Percentiles rank a stretch among this genome's conserved stretches.
phyloP scores from a whole-genome alignment of 2,113 vertebrate species.

The Neomonachus schauinslandi region DNA sequence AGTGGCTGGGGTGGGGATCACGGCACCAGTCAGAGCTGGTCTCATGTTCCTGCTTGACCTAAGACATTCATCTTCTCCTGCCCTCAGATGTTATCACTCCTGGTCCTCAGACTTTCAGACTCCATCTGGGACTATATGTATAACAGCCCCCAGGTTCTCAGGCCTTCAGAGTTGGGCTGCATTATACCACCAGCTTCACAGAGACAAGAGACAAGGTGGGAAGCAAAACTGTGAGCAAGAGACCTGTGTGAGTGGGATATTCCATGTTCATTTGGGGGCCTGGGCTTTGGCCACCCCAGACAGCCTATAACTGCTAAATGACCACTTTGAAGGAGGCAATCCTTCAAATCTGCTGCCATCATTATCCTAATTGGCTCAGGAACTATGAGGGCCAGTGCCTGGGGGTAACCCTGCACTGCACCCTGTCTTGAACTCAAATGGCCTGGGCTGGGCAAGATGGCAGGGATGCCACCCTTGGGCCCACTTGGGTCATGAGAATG shows the following conservation, averaged over 20 bases:
- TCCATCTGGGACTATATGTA: not conserved
- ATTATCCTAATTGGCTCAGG: not conserved
- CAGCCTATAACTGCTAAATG: not conserved
- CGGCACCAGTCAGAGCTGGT: not conserved
- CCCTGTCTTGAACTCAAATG: not conserved
- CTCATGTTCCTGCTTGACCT: not conserved
- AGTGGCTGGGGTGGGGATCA: not conserved
- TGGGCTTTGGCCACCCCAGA: not conserved
- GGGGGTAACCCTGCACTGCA: not conserved
- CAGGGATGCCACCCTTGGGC: not conserved
- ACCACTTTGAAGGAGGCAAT: not conserved
- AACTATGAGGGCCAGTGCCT: not conserved
- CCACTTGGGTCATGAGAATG: not conserved
- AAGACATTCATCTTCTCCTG: not conserved
- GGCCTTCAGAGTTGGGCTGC: not conserved
- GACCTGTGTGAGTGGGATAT: not conserved
- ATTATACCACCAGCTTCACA: not conserved
- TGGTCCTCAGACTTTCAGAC: not conserved
- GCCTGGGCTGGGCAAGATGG: not conserved
- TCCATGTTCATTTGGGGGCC: not conserved
- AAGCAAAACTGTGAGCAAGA: not conserved
- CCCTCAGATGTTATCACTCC: not conserved
- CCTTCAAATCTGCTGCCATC: not conserved
- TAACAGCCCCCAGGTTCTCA: not conserved
- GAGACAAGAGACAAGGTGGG: not conserved